Evolutionary conservation across 1,140 invertebrate genomes (phyloP).

Genomic region (Apis cerana): DNA sequence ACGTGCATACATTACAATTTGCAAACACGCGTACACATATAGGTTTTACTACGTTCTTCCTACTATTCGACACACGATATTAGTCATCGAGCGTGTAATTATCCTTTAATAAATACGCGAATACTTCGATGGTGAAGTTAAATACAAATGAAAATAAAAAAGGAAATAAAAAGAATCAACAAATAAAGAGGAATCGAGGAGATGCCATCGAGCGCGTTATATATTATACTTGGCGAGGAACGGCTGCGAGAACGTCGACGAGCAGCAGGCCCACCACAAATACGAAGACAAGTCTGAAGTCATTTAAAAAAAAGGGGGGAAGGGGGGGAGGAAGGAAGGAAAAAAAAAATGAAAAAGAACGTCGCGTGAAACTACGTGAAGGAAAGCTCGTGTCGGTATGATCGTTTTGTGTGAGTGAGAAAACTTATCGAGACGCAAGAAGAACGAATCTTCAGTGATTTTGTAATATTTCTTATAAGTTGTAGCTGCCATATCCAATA

Average conservation of each 20-base stretch:
- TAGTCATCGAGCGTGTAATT: conserved; percentile 25
- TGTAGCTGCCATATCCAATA: conserved; percentile 79
- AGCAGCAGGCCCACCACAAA: conserved; percentile 36
- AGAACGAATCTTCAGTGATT: conserved; percentile 76
- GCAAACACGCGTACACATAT: conserved; percentile 21
- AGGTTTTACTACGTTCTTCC: conserved; percentile 54
- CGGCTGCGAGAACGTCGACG: conserved; percentile 19
- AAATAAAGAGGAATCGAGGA: background rate
- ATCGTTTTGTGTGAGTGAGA: conserved; percentile 55
- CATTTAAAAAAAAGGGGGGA: conserved; percentile 5
- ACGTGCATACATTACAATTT: conserved; percentile 1
- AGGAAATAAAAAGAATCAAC: background rate
- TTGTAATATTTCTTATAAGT: conserved; percentile 81
- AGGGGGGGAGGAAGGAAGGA: background rate
- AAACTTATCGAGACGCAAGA: conserved; percentile 47
- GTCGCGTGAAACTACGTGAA: conserved; percentile 35
- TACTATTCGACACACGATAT: conserved; percentile 43
- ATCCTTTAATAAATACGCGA: conserved; percentile 4
- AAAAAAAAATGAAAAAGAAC: conserved; percentile 10
- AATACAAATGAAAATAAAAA: conserved; percentile 16
- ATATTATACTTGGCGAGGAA: background rate
- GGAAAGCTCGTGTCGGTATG: conserved; percentile 55
- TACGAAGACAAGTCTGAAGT: conserved; percentile 31
- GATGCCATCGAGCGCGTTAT: background rate
- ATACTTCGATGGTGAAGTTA: conserved; percentile 17